phyloP scores from a whole-genome alignment of 2,797 vertebrate genomes.

The Pantherophis alleghaniensis region DNA sequence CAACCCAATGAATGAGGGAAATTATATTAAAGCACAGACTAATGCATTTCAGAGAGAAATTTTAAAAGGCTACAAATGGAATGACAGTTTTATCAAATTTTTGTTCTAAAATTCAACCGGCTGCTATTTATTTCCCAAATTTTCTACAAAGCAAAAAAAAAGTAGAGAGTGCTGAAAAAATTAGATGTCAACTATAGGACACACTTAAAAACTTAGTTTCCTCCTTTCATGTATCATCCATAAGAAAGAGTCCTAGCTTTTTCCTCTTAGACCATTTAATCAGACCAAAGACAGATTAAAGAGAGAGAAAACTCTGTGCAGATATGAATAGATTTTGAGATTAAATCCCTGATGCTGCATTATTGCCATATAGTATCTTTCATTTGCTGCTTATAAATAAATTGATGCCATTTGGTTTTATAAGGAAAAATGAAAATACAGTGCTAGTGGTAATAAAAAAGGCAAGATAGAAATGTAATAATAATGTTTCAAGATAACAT shows the following conservation, averaged over 20 bases:
- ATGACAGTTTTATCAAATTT: background rate
- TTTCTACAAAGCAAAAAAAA: background rate
- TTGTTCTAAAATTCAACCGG: background rate
- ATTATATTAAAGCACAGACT: background rate
- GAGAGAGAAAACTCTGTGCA: background rate
- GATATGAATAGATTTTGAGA: background rate
- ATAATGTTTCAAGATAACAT: background rate
- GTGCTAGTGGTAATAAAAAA: background rate
- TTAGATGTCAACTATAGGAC: background rate
- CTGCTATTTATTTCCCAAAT: background rate
- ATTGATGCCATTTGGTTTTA: background rate
- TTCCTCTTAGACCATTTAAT: background rate
- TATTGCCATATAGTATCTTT: background rate
- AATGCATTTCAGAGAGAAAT: background rate
- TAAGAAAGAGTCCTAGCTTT: background rate
- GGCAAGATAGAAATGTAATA: background rate
- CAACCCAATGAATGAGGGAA: background rate
- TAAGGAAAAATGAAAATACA: background rate
- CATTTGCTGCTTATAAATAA: background rate
- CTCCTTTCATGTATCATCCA: background rate
- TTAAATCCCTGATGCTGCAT: background rate
- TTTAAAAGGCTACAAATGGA: background rate
- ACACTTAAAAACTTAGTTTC: background rate
- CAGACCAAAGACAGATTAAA: background rate
- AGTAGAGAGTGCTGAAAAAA: background rate